Conservation (phyloP, 2,113 vertebrate species). For the Pampusana beccarii region DNA sequence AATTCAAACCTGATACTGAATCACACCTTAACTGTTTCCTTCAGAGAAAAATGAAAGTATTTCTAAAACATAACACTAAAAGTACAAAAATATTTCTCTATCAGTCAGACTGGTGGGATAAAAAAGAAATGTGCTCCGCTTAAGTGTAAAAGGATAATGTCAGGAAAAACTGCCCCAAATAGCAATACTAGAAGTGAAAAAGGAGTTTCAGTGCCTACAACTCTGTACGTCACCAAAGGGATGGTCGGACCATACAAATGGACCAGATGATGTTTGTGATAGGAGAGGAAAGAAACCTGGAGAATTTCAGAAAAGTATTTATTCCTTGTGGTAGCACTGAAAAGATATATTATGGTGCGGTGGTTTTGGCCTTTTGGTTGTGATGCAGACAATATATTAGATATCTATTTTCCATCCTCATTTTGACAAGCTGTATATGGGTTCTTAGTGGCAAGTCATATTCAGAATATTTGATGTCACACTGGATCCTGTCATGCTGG, state of each 20-base stretch:
- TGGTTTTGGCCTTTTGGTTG: neutral
- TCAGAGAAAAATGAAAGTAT: neutral
- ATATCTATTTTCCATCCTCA: neutral
- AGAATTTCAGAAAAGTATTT: neutral
- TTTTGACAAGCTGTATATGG: neutral
- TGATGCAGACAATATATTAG: neutral
- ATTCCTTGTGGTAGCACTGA: neutral
- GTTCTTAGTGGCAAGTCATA: neutral
- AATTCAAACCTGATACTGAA: neutral
- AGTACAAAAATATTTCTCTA: neutral
- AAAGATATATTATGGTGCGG: neutral
- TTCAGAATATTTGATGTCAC: neutral
- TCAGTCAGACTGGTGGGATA: neutral
- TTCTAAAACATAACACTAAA: neutral
- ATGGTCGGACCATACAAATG: neutral
- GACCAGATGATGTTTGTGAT: neutral
- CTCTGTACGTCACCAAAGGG: neutral
- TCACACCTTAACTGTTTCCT: neutral
- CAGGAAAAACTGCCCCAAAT: neutral
- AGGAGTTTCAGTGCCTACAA: neutral
- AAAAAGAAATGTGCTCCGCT: neutral
- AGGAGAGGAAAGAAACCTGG: neutral
- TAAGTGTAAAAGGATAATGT: neutral
- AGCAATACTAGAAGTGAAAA: neutral
- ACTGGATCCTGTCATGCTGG: neutral